Base-by-base conservation (phyloP, 2,888 invertebrate genomes). In the Mantis religiosa region DNA sequence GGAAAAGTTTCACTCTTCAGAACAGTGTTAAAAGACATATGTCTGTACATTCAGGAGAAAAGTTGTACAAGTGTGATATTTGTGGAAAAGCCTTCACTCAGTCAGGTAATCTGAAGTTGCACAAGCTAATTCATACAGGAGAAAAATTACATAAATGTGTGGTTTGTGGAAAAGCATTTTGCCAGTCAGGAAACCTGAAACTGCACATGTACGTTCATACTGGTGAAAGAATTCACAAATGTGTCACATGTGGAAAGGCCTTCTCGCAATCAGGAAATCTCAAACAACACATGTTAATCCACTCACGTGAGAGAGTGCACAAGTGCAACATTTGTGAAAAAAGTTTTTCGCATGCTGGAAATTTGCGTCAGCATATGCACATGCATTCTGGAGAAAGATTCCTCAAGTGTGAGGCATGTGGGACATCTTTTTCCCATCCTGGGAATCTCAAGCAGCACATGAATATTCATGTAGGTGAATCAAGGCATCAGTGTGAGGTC, bases 141-240 rank as follows among this genome's bases (percentile, higher is more conserved):
- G 88, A 88, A 34, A 88, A 85, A 85, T 85, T 85, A 1, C 28
- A 85, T 6, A 30, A n/a, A 41, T 88, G 88, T 20, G n/a, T 82
- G n/a, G 71, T 84, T 81, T 85, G 88, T n/a, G 85, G 82, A 54
- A 85, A 85, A 34, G 28, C 82, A 34, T 88, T 88, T 12, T 41
- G 71, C 27, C 28, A 28, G 9, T 82, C 82, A 27, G 82, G 81
- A 3, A 85, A 88, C 34, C 88, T 88, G 14, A 85, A 28, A 15
- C 41, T 81, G 41, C 88, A 88, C 34, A 84, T 54, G n/a, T 47
- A n/a, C 20, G 82, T 47, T 28, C 88, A 88, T 85, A 85, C 88
- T 8, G 88, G 82, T 15, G 85, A 81, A 27, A 88, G 54, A 34
- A 30, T 34, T 12, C 85, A 82, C 15, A 15, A 84, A 20, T 88